Evolutionary conservation across 2,113 vertebrate species (phyloP).

Genomic region (Pholis gunnellus): DNA sequence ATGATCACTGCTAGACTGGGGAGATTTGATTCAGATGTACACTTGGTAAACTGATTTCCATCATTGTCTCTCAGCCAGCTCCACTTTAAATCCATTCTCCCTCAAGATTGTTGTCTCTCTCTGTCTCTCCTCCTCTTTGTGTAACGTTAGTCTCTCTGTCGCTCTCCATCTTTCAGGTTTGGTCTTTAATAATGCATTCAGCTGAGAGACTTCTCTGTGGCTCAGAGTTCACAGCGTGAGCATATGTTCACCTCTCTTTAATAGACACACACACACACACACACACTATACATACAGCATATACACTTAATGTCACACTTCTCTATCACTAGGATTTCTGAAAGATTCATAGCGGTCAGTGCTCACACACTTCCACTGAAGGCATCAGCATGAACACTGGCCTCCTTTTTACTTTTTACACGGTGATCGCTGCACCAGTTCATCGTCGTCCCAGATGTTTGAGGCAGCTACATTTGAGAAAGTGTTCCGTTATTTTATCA

Average conservation of each 20-base stretch:
- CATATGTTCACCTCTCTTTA: conserved; percentile 34
- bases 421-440: neutral
- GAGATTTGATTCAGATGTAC: neutral
- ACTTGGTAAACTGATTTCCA: neutral
- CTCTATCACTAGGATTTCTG: conserved; percentile 26
- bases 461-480: conserved; percentile 2
- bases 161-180: conserved; percentile 6
- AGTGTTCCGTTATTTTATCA: neutral
- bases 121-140: neutral
- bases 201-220: conserved; percentile 12
- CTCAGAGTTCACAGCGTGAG: conserved; percentile 31
- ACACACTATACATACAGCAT: conserved; percentile 9
- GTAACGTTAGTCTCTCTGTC: neutral
- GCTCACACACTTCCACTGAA: conserved; percentile 16
- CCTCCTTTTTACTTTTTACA: conserved; percentile 10
- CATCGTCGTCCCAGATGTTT: conserved; percentile 6
- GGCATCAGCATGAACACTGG: neutral
- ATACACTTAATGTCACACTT: conserved; percentile 11
- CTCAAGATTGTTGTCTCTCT: neutral
- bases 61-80: neutral
- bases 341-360: conserved; percentile 53
- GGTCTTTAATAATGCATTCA: conserved; percentile 50
- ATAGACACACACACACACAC: conserved; percentile 5
- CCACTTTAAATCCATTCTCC: neutral
- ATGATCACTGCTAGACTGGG: neutral